Conservation (phyloP, 2,113 vertebrate species). For the Sinosuthora webbiana region DNA sequence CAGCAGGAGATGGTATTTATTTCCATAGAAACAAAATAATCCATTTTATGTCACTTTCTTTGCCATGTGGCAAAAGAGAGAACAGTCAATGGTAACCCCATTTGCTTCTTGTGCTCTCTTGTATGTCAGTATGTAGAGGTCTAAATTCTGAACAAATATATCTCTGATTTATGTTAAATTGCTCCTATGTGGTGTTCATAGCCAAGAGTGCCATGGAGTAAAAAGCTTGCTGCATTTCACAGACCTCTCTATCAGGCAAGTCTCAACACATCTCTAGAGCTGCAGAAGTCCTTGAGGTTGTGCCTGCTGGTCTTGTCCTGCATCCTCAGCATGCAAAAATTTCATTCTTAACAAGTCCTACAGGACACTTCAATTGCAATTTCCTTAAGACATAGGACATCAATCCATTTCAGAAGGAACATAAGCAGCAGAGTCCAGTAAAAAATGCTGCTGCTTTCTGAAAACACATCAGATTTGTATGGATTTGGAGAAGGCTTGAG, state of each 20-base stretch:
- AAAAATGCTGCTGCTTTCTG: not conserved
- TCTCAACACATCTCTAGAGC: not conserved
- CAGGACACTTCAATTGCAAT: not conserved
- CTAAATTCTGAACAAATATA: not conserved
- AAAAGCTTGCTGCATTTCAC: not conserved
- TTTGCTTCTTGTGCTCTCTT: not conserved
- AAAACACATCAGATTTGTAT: not conserved
- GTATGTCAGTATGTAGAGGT: not conserved
- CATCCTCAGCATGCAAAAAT: fast-evolving
- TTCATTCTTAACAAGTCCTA: not conserved
- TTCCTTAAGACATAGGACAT: not conserved
- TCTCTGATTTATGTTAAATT: not conserved
- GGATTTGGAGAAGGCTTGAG: not conserved
- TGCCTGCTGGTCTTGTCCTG: not conserved
- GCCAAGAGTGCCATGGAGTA: not conserved
- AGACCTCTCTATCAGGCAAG: not conserved
- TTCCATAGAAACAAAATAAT: not conserved
- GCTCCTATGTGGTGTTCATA: not conserved
- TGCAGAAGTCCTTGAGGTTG: not conserved
- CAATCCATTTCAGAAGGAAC: not conserved
- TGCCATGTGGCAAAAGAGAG: not conserved
- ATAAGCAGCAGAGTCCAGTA: not conserved
- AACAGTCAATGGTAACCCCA: not conserved
- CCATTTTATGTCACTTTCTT: not conserved
- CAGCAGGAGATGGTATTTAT: not conserved